Conservation (phyloP, 2,797 vertebrate genomes). For the Cheirogaleus major region DNA sequence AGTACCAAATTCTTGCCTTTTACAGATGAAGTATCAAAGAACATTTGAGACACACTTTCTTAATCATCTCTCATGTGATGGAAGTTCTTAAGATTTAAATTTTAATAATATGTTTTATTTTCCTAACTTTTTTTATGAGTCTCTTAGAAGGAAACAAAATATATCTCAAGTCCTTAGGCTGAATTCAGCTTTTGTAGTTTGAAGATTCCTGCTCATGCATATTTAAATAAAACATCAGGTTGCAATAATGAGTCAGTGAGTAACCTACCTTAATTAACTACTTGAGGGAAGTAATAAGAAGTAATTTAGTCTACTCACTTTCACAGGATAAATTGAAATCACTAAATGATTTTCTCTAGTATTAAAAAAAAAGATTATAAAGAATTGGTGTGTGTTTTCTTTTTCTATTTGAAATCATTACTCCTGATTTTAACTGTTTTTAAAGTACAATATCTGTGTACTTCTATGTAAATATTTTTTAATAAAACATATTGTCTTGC, state of each 20-base stretch:
- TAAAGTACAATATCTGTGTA: background rate
- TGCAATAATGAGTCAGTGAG: conserved; percentile 25
- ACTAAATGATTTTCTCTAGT: conserved; percentile 36
- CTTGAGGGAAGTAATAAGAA: conserved; percentile 51
- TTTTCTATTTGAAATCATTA: background rate
- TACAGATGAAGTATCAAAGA: background rate
- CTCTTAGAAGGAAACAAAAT: background rate
- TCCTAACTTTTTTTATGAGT: background rate
- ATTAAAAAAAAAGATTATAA: background rate
- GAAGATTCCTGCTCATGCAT: conserved; percentile 12
- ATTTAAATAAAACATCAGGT: conserved; percentile 58
- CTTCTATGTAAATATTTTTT: background rate
- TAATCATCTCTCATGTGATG: background rate
- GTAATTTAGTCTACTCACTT: conserved; percentile 60
- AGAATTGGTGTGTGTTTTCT: background rate
- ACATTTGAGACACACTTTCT: background rate
- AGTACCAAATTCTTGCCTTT: background rate
- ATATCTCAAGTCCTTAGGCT: background rate
- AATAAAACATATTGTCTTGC: background rate
- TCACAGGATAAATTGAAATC: conserved; percentile 39
- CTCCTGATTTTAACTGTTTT: background rate
- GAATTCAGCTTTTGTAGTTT: background rate
- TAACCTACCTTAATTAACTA: conserved; percentile 68
- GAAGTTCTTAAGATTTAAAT: background rate
- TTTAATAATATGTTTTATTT: background rate